Evolutionary conservation across 2,113 vertebrate species (phyloP), one percentile per base, ranked within the genome.

Genomic region (Callorhinus ursinus): DNA sequence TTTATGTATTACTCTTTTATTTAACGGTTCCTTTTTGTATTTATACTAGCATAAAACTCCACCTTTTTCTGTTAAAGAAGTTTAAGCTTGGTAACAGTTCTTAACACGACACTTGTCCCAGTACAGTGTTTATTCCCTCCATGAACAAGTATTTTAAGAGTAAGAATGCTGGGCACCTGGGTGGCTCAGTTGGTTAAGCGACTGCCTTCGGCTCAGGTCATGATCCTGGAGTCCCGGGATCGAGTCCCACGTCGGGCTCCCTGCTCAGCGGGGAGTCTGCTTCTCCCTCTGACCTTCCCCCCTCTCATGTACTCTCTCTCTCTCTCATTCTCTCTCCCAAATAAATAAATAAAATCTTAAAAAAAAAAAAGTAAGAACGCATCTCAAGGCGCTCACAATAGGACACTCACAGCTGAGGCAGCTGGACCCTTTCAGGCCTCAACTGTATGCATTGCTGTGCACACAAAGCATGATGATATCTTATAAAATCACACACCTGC

Each of bases 401-500:
- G 65, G 61, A 19, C 3, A 1, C 65, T 53, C 88, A 33, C 49
- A 14, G 5, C 49, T 12, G 15, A 31, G 42, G 90, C 74, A n/a
- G 90, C 82, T 53, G 95, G 77, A 9, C 55, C 21, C 51, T 72
- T 55, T 83, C 39, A 15, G 18, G 1, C 15, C 16, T 22, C 61
- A 2, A 1, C 87, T 8, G 51, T 63, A 9, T 0, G 4, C 55
- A 4, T 1, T 7, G n/a, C 84, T 57, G 42, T 16, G 53, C 36
- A 21, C 61, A 33, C 74, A 65, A 19, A 61, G 71, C 5, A 2
- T 55, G 33, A 36, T 1, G 80, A 21, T 33, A 15, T 24, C 51
- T 61, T 53, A 49, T 10, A 83, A 53, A 22, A 90, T 24, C 74
- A 28, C 94, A 93, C 59, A 95, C 46, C 92, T 96, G 92, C 89